Conservation (phyloP, 1,140 invertebrate species). For the Notospermus geniculatus region DNA sequence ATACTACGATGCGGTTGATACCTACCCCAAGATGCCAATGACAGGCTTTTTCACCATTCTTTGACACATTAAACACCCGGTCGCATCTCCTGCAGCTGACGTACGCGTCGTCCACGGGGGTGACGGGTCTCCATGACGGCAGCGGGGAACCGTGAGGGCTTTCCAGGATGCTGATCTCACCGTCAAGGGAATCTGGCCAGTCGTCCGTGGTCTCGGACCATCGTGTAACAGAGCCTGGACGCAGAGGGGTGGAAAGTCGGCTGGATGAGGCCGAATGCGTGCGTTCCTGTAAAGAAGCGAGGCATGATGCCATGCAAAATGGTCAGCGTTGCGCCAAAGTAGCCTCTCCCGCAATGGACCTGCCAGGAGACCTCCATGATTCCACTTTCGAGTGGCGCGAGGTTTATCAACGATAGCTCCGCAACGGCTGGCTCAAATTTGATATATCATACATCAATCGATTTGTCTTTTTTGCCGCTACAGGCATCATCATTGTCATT, state of each 20-base stretch:
- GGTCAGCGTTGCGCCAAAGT: too few species aligned
- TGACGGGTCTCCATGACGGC: conserved; percentile 19
- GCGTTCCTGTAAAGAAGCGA: too few species aligned
- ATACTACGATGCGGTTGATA: background rate
- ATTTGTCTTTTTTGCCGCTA: too few species aligned
- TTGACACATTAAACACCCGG: conserved; percentile 23
- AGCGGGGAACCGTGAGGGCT: background rate
- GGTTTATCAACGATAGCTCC: too few species aligned
- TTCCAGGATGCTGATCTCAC: conserved; percentile 13
- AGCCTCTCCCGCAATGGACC: too few species aligned
- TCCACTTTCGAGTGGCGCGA: too few species aligned
- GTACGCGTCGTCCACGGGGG: conserved; percentile 18
- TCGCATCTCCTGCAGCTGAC: conserved; percentile 31
- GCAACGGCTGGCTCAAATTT: too few species aligned
- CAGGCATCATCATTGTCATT: too few species aligned
- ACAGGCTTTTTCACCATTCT: conserved; percentile 28
- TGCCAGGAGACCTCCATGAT: too few species aligned
- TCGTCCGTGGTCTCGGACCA: conserved; percentile 21
- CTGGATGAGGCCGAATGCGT: too few species aligned
- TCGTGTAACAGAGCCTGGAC: conserved; percentile 23
- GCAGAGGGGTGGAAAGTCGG: conserved; percentile 21
- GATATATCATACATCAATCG: too few species aligned
- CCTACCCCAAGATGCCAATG: conserved; percentile 38
- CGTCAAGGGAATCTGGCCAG: conserved; percentile 16
- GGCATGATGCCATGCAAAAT: too few species aligned